phyloP scores from a whole-genome alignment of 2,888 invertebrate species.

The Argyresthia albistria region DNA sequence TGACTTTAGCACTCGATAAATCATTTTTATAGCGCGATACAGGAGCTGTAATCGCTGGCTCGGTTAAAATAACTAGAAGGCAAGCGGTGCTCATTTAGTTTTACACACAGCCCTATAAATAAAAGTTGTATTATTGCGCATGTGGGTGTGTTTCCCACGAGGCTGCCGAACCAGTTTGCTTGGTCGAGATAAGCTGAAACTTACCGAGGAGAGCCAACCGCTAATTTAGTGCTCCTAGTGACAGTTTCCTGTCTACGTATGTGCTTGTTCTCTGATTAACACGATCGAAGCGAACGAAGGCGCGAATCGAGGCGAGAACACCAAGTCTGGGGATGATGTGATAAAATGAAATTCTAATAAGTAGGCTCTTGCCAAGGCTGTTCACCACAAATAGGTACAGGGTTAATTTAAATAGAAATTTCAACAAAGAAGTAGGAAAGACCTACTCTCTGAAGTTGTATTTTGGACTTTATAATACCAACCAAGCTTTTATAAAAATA shows the following conservation, averaged over 20 bases:
- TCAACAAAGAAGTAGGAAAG: no score
- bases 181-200: conserved; percentile 57
- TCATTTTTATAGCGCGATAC: conserved; percentile 1
- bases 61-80: background rate
- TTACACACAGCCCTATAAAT: conserved; percentile 43
- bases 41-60: background rate
- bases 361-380: no score
- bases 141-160: conserved; percentile 64
- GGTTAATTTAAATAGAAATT: no score
- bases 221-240: conserved; percentile 58
- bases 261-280: background rate
- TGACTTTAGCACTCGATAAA: background rate
- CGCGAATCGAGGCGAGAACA: background rate
- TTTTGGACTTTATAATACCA: no score
- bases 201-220: conserved; percentile 32
- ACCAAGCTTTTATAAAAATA: no score
- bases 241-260: conserved; percentile 56
- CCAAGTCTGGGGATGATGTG: no score
- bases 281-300: background rate
- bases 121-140: conserved; percentile 55
- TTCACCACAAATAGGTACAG: no score
- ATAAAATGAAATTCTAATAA: no score
- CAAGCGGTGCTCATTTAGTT: background rate
- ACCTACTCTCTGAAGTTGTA: no score
- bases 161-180: conserved; percentile 58